A percentile compares a stretch with the other conserved stretches of the same genome.
phyloP scores from a whole-genome alignment of 2,797 vertebrate species.

The Steatocranus sp. region DNA sequence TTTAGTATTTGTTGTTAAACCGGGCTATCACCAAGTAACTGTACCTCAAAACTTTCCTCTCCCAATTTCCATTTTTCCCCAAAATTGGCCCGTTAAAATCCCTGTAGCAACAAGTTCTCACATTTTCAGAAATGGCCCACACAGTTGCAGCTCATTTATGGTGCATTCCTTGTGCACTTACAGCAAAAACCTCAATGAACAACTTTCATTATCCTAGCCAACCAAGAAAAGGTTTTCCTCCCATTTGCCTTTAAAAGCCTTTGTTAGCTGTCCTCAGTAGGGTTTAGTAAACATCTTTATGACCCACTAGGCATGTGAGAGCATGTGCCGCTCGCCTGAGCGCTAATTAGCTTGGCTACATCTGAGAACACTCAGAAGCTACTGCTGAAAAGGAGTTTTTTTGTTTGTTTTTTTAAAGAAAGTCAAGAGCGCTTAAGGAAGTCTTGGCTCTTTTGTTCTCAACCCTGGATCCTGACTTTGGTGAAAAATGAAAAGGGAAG shows the following conservation, averaged over 20 bases:
- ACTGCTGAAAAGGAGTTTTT: slow-evolving; percentile 45
- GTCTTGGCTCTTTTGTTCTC: slow-evolving; percentile 20
- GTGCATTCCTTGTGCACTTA: slow-evolving; percentile 54
- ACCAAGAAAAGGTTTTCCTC: slow-evolving; percentile 49
- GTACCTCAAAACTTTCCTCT: slow-evolving; percentile 11
- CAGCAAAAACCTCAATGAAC: slow-evolving; percentile 63
- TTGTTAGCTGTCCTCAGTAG: slow-evolving; percentile 58
- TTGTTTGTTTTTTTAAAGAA: not conserved
- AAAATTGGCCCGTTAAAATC: slow-evolving; percentile 23
- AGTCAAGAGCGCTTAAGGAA: slow-evolving; percentile 51
- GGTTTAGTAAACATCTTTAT: slow-evolving; percentile 73
- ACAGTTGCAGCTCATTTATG: slow-evolving; percentile 56
- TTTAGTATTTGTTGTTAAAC: slow-evolving; percentile 20
- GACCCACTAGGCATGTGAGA: slow-evolving; percentile 60
- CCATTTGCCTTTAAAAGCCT: slow-evolving; percentile 52
- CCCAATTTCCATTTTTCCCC: slow-evolving; percentile 15
- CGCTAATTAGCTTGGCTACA: slow-evolving; percentile 73
- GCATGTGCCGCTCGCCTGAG: slow-evolving; percentile 64
- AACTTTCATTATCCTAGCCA: slow-evolving; percentile 36
- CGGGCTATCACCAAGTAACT: slow-evolving; percentile 8
- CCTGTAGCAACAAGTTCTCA: slow-evolving; percentile 45
- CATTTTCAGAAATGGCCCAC: slow-evolving; percentile 49
- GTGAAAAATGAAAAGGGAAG: not conserved
- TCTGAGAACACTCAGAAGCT: slow-evolving; percentile 73
- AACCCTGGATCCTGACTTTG: not conserved